Conservation (phyloP, 2,797 vertebrate genomes). For the Erethizon dorsatum region DNA sequence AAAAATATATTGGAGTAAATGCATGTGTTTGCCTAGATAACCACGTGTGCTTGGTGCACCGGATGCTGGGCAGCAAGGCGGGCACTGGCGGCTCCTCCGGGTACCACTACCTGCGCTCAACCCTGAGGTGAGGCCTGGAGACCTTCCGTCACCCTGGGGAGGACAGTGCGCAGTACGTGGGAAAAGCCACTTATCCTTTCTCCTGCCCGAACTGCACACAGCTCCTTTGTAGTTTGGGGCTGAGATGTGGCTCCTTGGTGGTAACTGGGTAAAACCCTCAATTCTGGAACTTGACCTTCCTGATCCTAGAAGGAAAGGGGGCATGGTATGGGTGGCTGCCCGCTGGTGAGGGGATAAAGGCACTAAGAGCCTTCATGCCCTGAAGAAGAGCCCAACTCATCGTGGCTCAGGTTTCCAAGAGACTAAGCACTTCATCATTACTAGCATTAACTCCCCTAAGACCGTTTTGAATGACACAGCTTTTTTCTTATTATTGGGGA, state of each 20-base stretch:
- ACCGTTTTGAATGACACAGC: background rate
- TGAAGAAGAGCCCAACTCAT: background rate
- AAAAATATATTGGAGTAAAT: conserved; percentile 13
- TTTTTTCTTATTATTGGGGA: background rate
- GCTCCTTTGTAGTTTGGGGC: background rate
- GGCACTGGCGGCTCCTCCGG: conserved; percentile 98
- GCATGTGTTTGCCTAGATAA: conserved; percentile 92
- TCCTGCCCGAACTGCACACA: background rate
- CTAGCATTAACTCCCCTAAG: background rate
- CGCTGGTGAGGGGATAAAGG: too few species aligned
- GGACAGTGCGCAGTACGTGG: accelerated
- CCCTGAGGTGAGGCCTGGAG: conserved; percentile 93
- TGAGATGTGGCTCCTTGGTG: background rate
- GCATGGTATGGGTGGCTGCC: accelerated
- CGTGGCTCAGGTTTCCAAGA: background rate
- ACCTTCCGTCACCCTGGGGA: background rate
- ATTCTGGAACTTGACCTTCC: background rate
- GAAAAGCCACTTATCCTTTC: background rate
- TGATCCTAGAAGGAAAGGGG: background rate
- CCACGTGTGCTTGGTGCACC: conserved; percentile 98
- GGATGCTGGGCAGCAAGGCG: conserved; percentile 98
- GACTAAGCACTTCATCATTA: background rate
- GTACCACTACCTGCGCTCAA: conserved; percentile 98
- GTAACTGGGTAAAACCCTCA: background rate
- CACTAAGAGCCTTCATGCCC: background rate